phyloP scores from a whole-genome alignment of 1,140 invertebrate genomes.

The Lucilia sericata region DNA sequence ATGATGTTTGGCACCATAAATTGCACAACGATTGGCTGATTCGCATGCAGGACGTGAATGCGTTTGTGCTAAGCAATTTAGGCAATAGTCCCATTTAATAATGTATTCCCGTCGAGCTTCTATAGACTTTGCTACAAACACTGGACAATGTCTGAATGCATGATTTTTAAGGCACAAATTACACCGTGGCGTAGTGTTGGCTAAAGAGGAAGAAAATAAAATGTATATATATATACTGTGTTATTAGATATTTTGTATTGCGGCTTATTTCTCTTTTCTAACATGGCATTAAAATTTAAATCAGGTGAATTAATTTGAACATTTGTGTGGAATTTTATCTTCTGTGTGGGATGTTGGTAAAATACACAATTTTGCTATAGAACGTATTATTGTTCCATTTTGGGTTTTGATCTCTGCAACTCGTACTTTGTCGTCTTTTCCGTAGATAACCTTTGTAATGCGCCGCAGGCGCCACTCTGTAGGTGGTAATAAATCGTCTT shows the following conservation, averaged over 20 bases:
- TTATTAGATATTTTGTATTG: background rate
- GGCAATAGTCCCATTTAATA: background rate
- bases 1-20: background rate
- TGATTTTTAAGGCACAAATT: background rate
- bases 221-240: background rate
- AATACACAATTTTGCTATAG: slow-evolving; percentile 31
- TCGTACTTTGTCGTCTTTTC: no score
- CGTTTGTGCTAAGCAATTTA: background rate
- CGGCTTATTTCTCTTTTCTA: background rate
- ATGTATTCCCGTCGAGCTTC: background rate
- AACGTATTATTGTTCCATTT: background rate
- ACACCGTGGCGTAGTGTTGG: background rate
- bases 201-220: slow-evolving; percentile 5
- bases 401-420: background rate
- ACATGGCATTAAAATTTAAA: background rate
- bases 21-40: background rate
- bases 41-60: background rate
- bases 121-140: background rate
- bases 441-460: no score
- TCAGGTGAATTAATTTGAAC: background rate
- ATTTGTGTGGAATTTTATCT: background rate
- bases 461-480: no score
- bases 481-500: no score
- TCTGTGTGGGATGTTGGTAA: background rate
- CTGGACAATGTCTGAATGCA: background rate